phyloP scores from a whole-genome alignment of 2,888 invertebrate genomes.

The Cryptocephalus primarius region DNA sequence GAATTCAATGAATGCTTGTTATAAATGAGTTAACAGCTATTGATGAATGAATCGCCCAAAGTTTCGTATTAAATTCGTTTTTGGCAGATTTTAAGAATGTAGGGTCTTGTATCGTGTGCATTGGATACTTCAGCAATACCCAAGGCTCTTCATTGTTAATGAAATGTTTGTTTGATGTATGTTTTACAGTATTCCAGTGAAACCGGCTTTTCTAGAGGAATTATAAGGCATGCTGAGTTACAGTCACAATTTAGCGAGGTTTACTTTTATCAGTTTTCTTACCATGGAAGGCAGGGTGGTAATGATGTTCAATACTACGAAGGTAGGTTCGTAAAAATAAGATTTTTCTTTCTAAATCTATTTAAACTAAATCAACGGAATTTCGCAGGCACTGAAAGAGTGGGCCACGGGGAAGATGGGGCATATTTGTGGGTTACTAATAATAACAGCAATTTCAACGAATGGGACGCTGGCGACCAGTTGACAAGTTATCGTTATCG shows the following conservation, averaged over 20 bases:
- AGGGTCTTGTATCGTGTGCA: too few species aligned
- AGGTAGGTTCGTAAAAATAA: background rate
- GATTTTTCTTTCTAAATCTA: too few species aligned
- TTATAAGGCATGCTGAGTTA: constrained; percentile 6
- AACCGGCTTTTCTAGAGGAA: constrained; percentile 3
- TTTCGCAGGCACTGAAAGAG: constrained; percentile 30
- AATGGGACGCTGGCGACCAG: constrained; percentile 6
- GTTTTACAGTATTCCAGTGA: constrained; percentile 8
- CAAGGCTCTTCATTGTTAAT: too few species aligned
- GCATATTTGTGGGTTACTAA: constrained; percentile 12
- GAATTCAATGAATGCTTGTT: too few species aligned
- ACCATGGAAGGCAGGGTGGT: constrained; percentile 6
- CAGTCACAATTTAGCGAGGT: constrained; percentile 7
- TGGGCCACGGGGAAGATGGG: constrained; percentile 14
- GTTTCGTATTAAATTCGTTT: too few species aligned
- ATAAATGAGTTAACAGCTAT: too few species aligned
- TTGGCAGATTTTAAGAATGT: too few species aligned
- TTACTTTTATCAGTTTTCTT: constrained; percentile 12
- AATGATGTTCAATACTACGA: constrained; percentile 1
- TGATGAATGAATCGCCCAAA: too few species aligned
- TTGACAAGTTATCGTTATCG: constrained; percentile 6
- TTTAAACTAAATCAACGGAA: too few species aligned
- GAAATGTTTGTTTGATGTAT: too few species aligned
- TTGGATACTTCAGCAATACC: too few species aligned
- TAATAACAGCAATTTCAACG: constrained; percentile 11